A percentile compares a stretch with the other conserved stretches of the same genome.
Conservation (phyloP, 1,140 invertebrate species). For the Zaprionus gabonicus region DNA sequence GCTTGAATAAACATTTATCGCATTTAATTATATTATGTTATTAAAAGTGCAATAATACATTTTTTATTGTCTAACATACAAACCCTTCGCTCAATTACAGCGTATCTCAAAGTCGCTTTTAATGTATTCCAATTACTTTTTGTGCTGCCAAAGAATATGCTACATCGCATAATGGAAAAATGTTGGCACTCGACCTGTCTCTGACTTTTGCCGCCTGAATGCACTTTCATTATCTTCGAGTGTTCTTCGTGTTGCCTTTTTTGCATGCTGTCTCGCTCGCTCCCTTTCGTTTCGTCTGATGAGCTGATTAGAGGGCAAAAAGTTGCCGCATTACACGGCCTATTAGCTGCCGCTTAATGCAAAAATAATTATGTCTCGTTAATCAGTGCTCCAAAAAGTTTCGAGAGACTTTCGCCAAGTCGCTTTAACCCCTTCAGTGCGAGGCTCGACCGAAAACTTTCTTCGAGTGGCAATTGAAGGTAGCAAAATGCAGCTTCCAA, state of each 20-base stretch:
- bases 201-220: conserved; percentile 69
- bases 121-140: conserved; percentile 4
- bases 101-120: conserved; percentile 5
- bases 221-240: conserved; percentile 80
- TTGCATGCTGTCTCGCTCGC: not conserved
- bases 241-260: conserved; percentile 42
- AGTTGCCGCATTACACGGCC: conserved; percentile 70
- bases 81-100: not conserved
- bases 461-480: conserved; percentile 65
- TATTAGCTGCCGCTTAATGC: conserved; percentile 78
- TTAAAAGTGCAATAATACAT: not conserved
- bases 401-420: conserved; percentile 54
- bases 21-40: no score
- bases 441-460: conserved; percentile 29
- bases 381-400: conserved; percentile 69
- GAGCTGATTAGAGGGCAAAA: conserved; percentile 62
- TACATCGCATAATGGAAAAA: conserved; percentile 73
- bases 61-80: not conserved
- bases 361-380: conserved; percentile 80
- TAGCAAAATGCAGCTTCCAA: conserved; percentile 48
- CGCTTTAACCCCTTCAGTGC: conserved; percentile 50
- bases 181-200: conserved; percentile 71
- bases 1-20: no score
- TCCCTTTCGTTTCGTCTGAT: conserved; percentile 54
- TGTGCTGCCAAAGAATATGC: conserved; percentile 55